Evolutionary conservation across 2,797 vertebrate species (phyloP).

Genomic region (Huso huso): DNA sequence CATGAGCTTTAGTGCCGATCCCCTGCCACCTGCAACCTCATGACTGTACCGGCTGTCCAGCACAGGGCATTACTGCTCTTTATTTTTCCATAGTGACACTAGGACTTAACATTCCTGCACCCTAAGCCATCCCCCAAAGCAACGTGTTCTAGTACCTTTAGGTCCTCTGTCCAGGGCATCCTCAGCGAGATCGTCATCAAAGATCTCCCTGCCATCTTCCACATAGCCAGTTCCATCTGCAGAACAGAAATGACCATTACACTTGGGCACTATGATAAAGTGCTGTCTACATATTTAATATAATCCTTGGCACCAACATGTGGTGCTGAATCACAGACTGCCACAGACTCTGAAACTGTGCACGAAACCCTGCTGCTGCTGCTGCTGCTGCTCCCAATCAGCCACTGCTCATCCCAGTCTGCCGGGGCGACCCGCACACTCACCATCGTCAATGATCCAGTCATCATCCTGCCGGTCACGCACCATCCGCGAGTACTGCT

Average conservation of each 20-base stretch:
- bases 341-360: background rate
- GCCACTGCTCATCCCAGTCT: background rate
- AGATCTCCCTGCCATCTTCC: conserved; percentile 95
- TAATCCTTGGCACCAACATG: background rate
- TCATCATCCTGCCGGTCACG: conserved; percentile 91
- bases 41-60: no score
- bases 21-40: no score
- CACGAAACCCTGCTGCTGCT: background rate
- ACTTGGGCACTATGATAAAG: conserved; percentile 1
- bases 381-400: background rate
- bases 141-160: conserved; percentile 54
- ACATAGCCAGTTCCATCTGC: conserved; percentile 88
- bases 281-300: no score
- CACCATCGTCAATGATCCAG: conserved; percentile 97
- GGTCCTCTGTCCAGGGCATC: conserved; percentile 56
- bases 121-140: no score
- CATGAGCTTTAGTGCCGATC: no score
- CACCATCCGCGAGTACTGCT: conserved; percentile 86
- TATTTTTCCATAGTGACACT: no score
- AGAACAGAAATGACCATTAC: conserved; percentile 9
- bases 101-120: no score
- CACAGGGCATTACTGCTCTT: no score
- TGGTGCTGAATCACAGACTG: background rate
- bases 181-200: conserved; percentile 89
- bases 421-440: conserved; percentile 20